Percentiles rank a stretch among this genome's conserved stretches.
These are phyloP conservation scores for Drosophila pachea DNA, from an alignment of 1,140 invertebrate genomes.

Conservation along the genomic window DNA sequence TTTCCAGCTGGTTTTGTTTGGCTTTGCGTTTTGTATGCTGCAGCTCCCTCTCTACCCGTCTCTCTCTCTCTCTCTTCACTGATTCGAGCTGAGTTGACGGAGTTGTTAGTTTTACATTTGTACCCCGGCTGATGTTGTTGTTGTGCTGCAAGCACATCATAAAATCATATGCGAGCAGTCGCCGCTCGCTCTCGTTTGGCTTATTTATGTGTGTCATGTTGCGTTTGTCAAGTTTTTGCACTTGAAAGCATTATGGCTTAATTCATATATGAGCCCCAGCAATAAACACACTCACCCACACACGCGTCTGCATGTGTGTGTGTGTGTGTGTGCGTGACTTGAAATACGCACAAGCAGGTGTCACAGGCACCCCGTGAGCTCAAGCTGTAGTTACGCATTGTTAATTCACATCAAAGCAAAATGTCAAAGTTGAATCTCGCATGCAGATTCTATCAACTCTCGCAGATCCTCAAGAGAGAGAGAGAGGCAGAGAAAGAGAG, in stretches of 20 bases:
- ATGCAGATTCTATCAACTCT: not conserved
- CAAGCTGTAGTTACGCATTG: slow-evolving; percentile 42
- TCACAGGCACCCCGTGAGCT: slow-evolving; percentile 31
- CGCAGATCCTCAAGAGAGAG: not conserved
- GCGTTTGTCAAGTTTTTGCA: slow-evolving; percentile 76
- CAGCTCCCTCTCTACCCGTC: not conserved
- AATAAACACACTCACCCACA: slow-evolving; percentile 23
- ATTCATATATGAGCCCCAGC: slow-evolving; percentile 65
- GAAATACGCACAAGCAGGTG: slow-evolving; percentile 16
- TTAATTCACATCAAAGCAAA: slow-evolving; percentile 36
- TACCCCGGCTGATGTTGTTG: slow-evolving; percentile 22
- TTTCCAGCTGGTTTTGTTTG: slow-evolving; percentile 14
- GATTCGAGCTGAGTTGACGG: slow-evolving; percentile 72
- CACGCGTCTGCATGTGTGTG: not conserved
- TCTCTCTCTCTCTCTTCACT: slow-evolving; percentile 43
- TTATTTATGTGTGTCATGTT: slow-evolving; percentile 78
- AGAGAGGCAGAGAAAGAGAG: no score
- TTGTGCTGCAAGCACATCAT: slow-evolving; percentile 56
- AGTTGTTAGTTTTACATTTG: slow-evolving; percentile 71
- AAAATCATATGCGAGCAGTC: slow-evolving; percentile 53
- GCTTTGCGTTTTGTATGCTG: slow-evolving; percentile 26
- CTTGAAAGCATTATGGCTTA: slow-evolving; percentile 76
- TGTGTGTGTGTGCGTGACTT: slow-evolving; percentile 8
- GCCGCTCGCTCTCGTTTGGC: slow-evolving; percentile 51
- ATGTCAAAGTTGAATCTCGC: slow-evolving; percentile 14